These are phyloP conservation scores for Characodon lateralis DNA, from an alignment of 2,797 vertebrate species.

Conservation along the genomic window DNA sequence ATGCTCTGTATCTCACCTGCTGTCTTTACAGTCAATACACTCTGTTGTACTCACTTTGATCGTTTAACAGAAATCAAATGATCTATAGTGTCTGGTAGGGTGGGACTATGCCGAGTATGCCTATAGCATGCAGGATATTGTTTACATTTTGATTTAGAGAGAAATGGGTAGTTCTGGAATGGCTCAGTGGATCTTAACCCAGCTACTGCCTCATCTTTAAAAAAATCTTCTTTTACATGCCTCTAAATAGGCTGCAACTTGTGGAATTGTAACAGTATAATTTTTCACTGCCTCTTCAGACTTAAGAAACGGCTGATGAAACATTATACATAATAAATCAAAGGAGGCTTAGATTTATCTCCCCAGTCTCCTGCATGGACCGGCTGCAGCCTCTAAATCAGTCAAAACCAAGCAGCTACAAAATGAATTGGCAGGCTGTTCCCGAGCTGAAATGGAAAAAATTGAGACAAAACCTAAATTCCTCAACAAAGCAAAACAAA, in stretches of 20 bases:
- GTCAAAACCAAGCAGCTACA: slow-evolving; percentile 68
- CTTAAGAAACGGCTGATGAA: slow-evolving; percentile 76
- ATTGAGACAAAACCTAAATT: slow-evolving; percentile 65
- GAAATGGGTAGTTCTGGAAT: slow-evolving; percentile 47
- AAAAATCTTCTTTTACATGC: slow-evolving; percentile 43
- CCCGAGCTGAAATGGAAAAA: slow-evolving; percentile 46
- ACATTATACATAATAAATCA: slow-evolving; percentile 81
- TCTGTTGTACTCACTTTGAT: slow-evolving; percentile 51
- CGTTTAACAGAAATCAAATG: slow-evolving; percentile 70
- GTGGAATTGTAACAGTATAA: slow-evolving; percentile 69
- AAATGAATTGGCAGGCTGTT: slow-evolving; percentile 74
- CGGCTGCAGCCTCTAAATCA: slow-evolving; percentile 75
- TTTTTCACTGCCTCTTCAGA: slow-evolving; percentile 71
- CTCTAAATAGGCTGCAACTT: slow-evolving; percentile 65
- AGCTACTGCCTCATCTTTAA: slow-evolving; percentile 33
- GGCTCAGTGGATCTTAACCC: slow-evolving; percentile 45
- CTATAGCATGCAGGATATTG: slow-evolving; percentile 59
- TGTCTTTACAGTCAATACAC: slow-evolving; percentile 59
- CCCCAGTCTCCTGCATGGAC: slow-evolving; percentile 60
- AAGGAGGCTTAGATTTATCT: slow-evolving; percentile 77
- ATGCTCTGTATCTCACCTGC: slow-evolving; percentile 65
- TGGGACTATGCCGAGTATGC: slow-evolving; percentile 70
- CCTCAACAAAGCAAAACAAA: slow-evolving; percentile 76
- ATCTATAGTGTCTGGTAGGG: slow-evolving; percentile 70
- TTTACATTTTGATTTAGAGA: slow-evolving; percentile 58